Base-by-base conservation (phyloP, 2,113 vertebrate genomes). In the Formicarius rufipectus region DNA sequence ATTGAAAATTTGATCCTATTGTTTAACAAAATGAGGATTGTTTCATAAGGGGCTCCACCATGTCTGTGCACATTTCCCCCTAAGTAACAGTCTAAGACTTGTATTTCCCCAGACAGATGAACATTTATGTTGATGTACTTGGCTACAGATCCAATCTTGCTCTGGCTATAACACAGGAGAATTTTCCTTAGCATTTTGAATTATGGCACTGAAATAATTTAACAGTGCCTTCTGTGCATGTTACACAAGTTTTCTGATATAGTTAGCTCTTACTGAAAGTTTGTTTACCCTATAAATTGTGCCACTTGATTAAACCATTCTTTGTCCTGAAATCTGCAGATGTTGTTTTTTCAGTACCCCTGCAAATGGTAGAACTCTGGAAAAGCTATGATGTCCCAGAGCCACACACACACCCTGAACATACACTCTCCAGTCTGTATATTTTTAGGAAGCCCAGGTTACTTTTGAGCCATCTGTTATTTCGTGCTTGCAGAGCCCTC, bases 1-100 rank as follows among this genome's bases (percentile, higher is more conserved):
- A 97, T 74, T 96, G 96, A 97, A 97, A 97, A 98, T 92, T 83
- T 97, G 96, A 98, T 98, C 89, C 94, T 90, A 98, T 97, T 98
- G 97, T 97, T 96, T 94, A 97, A 97, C 87, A 97, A 97, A 97
- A 97, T 90, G 91, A 96, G 93, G 90, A 94, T 83, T 97, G 93
- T 97, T 98, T 97, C 94, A 95, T 82, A 97, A 97, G 90, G 96
- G 96, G 97, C 97, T 98, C 97, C 97, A 96, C 69, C 44, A 96
- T 97, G 97, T 97, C 98, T 98, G 94, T 74, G 83, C 89, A 97
- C 96, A 96, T 97, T 97, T 97, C 96, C 95, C 93, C 92, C 95
- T 97, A 97, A 97, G 95, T 97, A 97, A 97, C 96, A 96, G 71
- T 95, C 92, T 80, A 93, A 97, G 93, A 91, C 93, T 97, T 88